These are phyloP conservation scores for Atlantisia rogersi DNA, from an alignment of 2,113 vertebrate species.

Conservation along the genomic window DNA sequence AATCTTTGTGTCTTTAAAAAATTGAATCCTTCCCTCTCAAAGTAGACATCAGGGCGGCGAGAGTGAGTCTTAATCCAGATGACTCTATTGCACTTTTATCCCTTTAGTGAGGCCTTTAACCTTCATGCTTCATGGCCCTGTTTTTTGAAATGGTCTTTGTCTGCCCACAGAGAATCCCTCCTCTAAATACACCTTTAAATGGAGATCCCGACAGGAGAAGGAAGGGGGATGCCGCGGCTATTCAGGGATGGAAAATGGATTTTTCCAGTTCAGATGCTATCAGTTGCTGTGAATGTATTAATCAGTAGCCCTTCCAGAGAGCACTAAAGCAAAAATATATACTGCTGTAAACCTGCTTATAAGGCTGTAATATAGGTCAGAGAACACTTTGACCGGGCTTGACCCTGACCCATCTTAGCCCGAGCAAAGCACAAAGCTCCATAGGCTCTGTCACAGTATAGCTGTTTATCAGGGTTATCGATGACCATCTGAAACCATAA, in stretches of 20 bases:
- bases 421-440: neutral
- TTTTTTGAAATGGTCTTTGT: slow-evolving; percentile 37
- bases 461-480: slow-evolving; percentile 42
- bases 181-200: neutral
- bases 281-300: neutral
- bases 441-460: neutral
- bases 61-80: slow-evolving; percentile 43
- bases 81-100: slow-evolving; percentile 46
- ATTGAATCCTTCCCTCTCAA: neutral
- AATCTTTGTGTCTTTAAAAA: slow-evolving; percentile 31
- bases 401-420: slow-evolving; percentile 1
- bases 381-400: neutral
- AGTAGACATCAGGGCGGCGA: neutral
- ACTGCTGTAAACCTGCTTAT: neutral
- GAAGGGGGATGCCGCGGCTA: neutral
- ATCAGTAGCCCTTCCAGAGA: neutral
- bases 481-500: neutral
- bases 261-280: neutral
- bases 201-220: neutral
- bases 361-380: slow-evolving; percentile 20
- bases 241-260: neutral
- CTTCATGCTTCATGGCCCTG: neutral
- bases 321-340: neutral
- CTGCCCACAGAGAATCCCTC: neutral
- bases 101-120: slow-evolving; percentile 39